These are phyloP conservation scores for Chrysolina haemoptera DNA, from an alignment of 2,888 invertebrate species.

Conservation along the genomic window DNA sequence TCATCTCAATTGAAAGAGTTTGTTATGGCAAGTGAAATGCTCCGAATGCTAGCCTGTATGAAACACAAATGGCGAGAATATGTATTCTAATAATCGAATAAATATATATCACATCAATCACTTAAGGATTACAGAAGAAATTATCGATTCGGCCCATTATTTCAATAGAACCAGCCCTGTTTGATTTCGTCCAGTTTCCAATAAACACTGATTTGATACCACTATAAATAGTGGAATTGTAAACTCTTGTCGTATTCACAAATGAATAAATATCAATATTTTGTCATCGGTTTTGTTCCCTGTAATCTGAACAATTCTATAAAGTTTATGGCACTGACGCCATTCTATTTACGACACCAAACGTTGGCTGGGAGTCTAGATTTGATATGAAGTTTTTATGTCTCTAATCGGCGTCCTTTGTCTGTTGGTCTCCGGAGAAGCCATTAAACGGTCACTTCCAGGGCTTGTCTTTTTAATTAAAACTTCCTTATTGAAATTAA, in stretches of 20 bases:
- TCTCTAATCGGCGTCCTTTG: slow-evolving; percentile 11
- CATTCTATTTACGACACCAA: slow-evolving; percentile 7
- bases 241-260: not conserved
- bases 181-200: not conserved
- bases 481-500: not conserved
- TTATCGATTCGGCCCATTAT: too few relatives aligned
- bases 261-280: not conserved
- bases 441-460: slow-evolving; percentile 2
- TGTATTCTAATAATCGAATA: too few relatives aligned
- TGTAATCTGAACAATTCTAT: not conserved
- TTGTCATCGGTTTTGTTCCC: not conserved
- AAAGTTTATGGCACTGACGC: not conserved
- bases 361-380: slow-evolving; percentile 4
- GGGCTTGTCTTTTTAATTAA: not conserved
- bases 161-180: not conserved
- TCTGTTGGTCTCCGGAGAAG: slow-evolving; percentile 5
- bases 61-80: too few relatives aligned
- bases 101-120: too few relatives aligned
- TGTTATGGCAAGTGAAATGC: too few relatives aligned
- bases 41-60: too few relatives aligned
- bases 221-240: not conserved
- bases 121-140: too few relatives aligned
- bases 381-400: not conserved
- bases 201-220: not conserved
- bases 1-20: too few relatives aligned